phyloP scores from a whole-genome alignment of 2,888 invertebrate species.

The Noctua janthina region DNA sequence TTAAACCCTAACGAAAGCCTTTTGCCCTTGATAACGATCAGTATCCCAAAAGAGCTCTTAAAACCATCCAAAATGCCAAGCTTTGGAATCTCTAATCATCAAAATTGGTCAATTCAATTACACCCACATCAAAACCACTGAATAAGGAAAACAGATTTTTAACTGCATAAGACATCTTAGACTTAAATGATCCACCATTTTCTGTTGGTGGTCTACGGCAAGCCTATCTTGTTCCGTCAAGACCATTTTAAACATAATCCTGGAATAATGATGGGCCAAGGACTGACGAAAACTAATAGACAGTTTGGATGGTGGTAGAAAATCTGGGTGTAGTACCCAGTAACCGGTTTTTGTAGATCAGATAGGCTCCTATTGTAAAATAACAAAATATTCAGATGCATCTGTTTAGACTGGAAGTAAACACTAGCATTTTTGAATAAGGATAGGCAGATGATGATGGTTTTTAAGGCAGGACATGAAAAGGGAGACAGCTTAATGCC shows the following conservation, averaged over 20 bases:
- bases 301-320: neutral
- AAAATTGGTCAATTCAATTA: constrained; percentile 28
- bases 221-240: neutral
- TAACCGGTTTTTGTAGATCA: neutral
- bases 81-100: constrained; percentile 45
- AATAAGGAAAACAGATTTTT: neutral
- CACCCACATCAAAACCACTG: constrained; percentile 29
- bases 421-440: neutral
- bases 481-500: neutral
- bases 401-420: neutral
- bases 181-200: neutral
- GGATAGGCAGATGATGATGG: neutral
- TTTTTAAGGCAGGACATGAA: neutral
- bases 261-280: neutral
- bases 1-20: constrained; percentile 18
- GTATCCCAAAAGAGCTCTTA: constrained; percentile 13
- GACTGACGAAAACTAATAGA: neutral
- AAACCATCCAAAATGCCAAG: constrained; percentile 25
- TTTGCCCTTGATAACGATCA: constrained; percentile 17
- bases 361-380: neutral
- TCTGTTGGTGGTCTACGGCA: neutral
- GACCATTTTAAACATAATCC: neutral
- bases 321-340: neutral
- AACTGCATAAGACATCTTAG: neutral
- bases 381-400: neutral